Percentiles rank a stretch among this genome's conserved stretches.
Evolutionary conservation across 2,113 vertebrate species (phyloP).

Genomic region (Calonectris borealis): DNA sequence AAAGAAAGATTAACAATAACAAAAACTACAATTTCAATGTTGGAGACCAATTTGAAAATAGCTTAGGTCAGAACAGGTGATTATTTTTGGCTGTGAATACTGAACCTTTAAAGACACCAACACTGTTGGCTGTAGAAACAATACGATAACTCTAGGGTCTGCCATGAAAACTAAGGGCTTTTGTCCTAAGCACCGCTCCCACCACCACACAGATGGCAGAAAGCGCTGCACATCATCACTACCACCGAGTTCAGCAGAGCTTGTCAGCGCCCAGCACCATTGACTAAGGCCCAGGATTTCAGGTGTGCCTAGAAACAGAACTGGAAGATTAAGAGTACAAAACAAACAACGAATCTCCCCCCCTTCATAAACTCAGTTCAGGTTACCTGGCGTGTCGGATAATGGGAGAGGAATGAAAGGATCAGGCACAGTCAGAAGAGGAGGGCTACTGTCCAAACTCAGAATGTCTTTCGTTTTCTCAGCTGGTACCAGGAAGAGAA

Average conservation of each 20-base stretch:
- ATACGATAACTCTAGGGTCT: fast-evolving
- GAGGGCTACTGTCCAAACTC: constrained; percentile 77
- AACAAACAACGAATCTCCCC: not conserved
- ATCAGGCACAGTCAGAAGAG: constrained; percentile 84
- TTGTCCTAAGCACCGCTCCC: not conserved
- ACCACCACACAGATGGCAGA: not conserved
- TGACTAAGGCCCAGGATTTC: not conserved
- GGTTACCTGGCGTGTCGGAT: constrained; percentile 86
- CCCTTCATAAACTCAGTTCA: not conserved
- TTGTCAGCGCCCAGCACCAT: not conserved
- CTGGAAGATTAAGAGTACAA: not conserved
- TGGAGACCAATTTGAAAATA: not conserved
- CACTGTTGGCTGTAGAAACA: not conserved
- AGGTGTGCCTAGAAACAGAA: not conserved
- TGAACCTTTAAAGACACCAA: not conserved
- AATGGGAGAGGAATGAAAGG: constrained; percentile 83
- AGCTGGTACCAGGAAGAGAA: constrained; percentile 64
- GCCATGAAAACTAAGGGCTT: not conserved
- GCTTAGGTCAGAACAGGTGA: not conserved
- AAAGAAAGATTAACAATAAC: not conserved
- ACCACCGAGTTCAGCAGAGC: not conserved
- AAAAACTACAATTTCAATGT: not conserved
- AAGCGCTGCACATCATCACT: not conserved
- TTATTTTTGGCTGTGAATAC: not conserved
- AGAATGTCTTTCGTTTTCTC: constrained; percentile 81